Percentiles rank a stretch among this genome's conserved stretches.
Conservation (phyloP, 2,113 vertebrate genomes). For the Sphaerodactylus townsendi region DNA sequence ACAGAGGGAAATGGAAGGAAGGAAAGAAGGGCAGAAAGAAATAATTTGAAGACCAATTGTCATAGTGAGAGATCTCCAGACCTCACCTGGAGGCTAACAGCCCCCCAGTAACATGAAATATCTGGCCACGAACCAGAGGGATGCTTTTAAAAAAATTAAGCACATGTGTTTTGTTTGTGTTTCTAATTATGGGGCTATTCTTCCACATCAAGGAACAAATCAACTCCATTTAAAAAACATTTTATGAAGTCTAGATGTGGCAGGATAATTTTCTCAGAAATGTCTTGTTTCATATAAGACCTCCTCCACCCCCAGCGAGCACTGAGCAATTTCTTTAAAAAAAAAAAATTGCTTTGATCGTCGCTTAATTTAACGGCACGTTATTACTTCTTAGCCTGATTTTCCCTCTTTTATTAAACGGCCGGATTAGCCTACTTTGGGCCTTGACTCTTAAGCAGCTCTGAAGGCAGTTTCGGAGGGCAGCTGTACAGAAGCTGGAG, state of each 20-base stretch:
- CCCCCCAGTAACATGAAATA: background rate
- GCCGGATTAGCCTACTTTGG: background rate
- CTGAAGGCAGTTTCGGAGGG: too few species aligned
- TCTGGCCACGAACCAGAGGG: background rate
- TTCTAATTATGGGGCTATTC: background rate
- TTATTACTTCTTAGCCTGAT: background rate
- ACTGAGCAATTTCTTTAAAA: background rate
- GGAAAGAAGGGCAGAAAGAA: too few species aligned
- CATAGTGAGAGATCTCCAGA: background rate
- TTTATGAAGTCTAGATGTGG: background rate
- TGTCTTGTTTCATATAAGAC: conserved; percentile 15
- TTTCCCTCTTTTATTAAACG: conserved; percentile 18
- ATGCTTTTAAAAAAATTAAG: background rate
- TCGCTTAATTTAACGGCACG: background rate
- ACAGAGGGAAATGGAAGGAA: too few species aligned
- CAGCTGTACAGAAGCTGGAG: too few species aligned
- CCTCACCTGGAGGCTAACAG: too few species aligned
- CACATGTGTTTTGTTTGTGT: conserved; percentile 15
- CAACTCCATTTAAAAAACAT: conserved; percentile 28
- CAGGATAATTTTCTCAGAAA: rapidly evolving
- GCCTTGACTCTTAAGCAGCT: background rate
- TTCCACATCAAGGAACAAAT: background rate
- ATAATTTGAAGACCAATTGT: background rate
- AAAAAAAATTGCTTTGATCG: conserved; percentile 26
- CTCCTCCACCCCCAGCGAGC: background rate